A percentile compares a stretch with the other conserved stretches of the same genome.
Evolutionary conservation across 2,797 vertebrate species (phyloP).

Genomic region (Erethizon dorsatum): DNA sequence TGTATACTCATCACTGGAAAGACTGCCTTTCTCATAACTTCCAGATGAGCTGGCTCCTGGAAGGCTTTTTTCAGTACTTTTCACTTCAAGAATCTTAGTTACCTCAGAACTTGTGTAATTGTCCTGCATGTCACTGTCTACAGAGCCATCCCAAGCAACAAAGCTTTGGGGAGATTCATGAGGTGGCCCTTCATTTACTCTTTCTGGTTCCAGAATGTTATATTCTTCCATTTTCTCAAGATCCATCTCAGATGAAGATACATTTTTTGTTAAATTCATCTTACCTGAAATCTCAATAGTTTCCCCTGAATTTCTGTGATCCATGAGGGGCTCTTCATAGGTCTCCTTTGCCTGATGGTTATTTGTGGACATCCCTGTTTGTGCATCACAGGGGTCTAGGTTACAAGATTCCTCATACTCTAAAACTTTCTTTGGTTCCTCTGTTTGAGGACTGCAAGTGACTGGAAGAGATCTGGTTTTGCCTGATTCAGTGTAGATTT

Average conservation of each 20-base stretch:
- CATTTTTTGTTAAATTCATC: conserved; percentile 67
- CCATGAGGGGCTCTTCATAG: conserved; percentile 27
- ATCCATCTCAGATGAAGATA: conserved; percentile 75
- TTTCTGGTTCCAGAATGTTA: conserved; percentile 68
- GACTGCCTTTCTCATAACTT: conserved; percentile 86
- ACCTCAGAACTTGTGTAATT: conserved; percentile 87
- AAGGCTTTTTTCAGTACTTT: conserved; percentile 74
- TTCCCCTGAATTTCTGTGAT: conserved; percentile 61
- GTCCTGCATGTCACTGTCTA: conserved; percentile 89
- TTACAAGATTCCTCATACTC: conserved; percentile 12
- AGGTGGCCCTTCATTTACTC: conserved; percentile 58
- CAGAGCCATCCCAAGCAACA: conserved; percentile 90
- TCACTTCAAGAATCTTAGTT: conserved; percentile 76
- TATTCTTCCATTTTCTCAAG: conserved; percentile 73
- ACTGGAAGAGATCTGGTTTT: conserved; percentile 43
- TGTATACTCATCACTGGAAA: conserved; percentile 91
- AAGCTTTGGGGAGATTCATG: conserved; percentile 73
- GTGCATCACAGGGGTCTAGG: conserved; percentile 57
- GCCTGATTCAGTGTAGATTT: conserved; percentile 54
- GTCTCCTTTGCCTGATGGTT: conserved; percentile 68
- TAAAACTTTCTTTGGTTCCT: conserved; percentile 21
- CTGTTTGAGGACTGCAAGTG: conserved; percentile 67
- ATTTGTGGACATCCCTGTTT: conserved; percentile 85
- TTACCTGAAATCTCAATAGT: conserved; percentile 54
- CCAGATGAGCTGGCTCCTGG: conserved; percentile 73